Percentiles rank a stretch among this genome's conserved stretches.
These are phyloP conservation scores for Toxostoma redivivum DNA, from an alignment of 2,113 vertebrate genomes.

Conservation along the genomic window DNA sequence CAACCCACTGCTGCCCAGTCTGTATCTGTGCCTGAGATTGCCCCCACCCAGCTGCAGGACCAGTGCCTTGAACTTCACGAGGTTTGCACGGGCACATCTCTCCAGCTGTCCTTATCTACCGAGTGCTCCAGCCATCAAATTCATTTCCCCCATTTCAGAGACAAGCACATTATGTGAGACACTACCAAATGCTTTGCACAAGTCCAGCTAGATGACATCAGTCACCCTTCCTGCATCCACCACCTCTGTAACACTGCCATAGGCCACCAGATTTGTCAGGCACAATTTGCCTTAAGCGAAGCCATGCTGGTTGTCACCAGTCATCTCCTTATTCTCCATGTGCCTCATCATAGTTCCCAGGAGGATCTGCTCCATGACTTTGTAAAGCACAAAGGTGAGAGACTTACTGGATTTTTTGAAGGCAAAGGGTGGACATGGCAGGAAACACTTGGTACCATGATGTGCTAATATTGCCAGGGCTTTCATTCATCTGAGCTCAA, in stretches of 20 bases:
- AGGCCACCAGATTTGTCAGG: background rate
- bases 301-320: background rate
- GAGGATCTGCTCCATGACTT: background rate
- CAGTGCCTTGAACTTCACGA: background rate
- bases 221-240: background rate
- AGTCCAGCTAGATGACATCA: background rate
- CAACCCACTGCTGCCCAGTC: background rate
- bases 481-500: background rate
- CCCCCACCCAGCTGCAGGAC: background rate
- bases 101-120: background rate
- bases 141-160: background rate
- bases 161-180: background rate
- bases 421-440: background rate
- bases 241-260: background rate
- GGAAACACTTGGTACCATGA: background rate
- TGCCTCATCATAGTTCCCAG: background rate
- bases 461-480: background rate
- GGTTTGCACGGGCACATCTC: rapidly evolving
- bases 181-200: background rate
- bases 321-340: background rate
- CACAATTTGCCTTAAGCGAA: background rate
- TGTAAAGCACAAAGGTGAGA: background rate
- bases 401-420: background rate
- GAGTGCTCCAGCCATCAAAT: background rate
- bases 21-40: background rate